Conservation (phyloP, 2,888 invertebrate genomes). For the Leucoma salicis region DNA sequence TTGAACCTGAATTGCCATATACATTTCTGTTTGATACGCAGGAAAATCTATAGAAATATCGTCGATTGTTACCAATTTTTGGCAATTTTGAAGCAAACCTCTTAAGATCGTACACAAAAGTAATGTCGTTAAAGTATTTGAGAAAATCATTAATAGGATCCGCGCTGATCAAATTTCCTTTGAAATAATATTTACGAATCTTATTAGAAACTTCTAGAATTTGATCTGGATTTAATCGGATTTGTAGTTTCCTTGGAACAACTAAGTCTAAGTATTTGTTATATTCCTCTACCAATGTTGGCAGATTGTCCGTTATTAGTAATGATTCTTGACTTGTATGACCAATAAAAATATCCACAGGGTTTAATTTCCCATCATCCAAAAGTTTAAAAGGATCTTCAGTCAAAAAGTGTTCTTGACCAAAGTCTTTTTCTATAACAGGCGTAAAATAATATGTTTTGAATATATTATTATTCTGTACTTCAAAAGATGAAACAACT, state of each 20-base stretch:
- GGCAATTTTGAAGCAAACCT: conserved; percentile 15
- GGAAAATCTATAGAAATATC: conserved; percentile 35
- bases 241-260: conserved; percentile 14
- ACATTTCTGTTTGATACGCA: conserved; percentile 49
- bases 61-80: conserved; percentile 13
- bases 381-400: conserved; percentile 3
- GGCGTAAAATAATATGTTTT: conserved; percentile 15
- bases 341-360: conserved; percentile 11
- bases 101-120: conserved; percentile 5
- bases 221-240: conserved; percentile 6
- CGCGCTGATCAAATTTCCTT: conserved; percentile 5
- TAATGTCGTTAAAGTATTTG: not conserved
- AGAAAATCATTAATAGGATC: conserved; percentile 7
- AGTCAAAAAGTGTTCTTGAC: conserved; percentile 15
- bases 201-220: conserved; percentile 6
- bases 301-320: conserved; percentile 5
- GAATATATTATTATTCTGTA: not conserved
- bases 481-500: conserved; percentile 7
- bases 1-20: conserved; percentile 34
- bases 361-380: conserved; percentile 5
- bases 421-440: conserved; percentile 13
- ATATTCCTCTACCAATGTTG: not conserved
- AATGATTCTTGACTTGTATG: conserved; percentile 49
- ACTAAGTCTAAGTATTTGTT: conserved; percentile 10
- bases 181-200: conserved; percentile 10